Conservation (phyloP, 1,140 invertebrate species). For the Procambarus virginalis region DNA sequence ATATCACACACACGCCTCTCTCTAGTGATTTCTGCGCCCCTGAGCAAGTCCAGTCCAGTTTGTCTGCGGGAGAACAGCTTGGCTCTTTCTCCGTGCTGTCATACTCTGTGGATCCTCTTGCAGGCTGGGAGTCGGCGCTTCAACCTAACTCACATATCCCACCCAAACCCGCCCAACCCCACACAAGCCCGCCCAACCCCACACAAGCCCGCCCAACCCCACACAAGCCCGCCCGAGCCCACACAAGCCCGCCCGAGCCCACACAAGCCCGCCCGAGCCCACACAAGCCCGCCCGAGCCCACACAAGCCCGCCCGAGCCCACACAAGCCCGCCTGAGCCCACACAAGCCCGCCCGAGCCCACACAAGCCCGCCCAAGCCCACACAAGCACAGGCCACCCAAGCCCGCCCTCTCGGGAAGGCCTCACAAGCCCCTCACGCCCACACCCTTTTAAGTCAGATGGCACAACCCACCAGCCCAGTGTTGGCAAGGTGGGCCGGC, state of each 20-base stretch:
- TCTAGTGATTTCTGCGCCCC: too few species aligned
- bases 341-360: not conserved
- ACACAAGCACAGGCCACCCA: not conserved
- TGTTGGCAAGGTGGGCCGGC: not conserved
- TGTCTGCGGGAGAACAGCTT: too few species aligned
- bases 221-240: not conserved
- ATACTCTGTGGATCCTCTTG: not conserved
- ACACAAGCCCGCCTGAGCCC: not conserved
- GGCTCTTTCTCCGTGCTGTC: too few species aligned
- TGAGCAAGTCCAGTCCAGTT: too few species aligned
- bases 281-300: not conserved
- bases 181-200: too few species aligned
- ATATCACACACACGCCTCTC: too few species aligned
- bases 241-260: too few species aligned
- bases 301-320: too few species aligned
- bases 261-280: not conserved
- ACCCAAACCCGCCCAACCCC: too few species aligned
- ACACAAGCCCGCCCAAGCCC: too few species aligned
- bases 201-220: not conserved
- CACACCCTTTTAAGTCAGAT: slow-evolving; percentile 12
- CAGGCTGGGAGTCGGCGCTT: not conserved
- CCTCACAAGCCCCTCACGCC: slow-evolving; percentile 1
- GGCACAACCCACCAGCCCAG: not conserved
- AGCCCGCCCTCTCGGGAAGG: not conserved
- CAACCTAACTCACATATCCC: not conserved